A percentile compares a stretch with the other conserved stretches of the same genome.
These are phyloP conservation scores for Melanostigma gelatinosum DNA, from an alignment of 2,113 vertebrate species.

Conservation along the genomic window DNA sequence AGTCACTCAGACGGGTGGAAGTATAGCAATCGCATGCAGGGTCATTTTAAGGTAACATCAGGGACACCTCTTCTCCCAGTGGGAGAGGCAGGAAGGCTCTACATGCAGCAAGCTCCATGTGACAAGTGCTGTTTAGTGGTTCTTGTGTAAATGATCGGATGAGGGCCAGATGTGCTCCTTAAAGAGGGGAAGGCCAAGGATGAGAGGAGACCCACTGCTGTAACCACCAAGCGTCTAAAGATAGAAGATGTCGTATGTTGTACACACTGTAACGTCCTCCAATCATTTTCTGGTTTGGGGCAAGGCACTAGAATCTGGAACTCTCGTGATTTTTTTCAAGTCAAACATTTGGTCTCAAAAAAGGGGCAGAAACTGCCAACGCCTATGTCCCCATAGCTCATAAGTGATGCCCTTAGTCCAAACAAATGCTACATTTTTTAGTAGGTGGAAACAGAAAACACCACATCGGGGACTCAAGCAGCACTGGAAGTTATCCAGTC, in stretches of 20 bases:
- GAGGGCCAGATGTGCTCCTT: not conserved
- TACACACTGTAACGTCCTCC: not conserved
- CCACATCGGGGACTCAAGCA: not conserved
- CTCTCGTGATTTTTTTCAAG: not conserved
- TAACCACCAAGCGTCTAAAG: not conserved
- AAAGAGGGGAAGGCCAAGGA: slow-evolving; percentile 8
- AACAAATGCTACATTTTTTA: not conserved
- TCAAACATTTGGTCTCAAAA: not conserved
- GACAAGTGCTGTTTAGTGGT: slow-evolving; percentile 17
- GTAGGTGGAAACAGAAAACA: not conserved
- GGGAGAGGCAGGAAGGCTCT: not conserved
- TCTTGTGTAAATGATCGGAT: slow-evolving; percentile 23
- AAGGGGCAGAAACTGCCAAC: not conserved
- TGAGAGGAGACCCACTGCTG: not conserved
- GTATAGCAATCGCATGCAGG: slow-evolving; percentile 39
- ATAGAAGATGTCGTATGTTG: rapidly evolving
- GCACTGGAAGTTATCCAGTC: not conserved
- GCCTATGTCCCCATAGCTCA: not conserved
- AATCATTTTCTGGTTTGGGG: not conserved
- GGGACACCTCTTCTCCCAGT: slow-evolving; percentile 12
- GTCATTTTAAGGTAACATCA: slow-evolving; percentile 38
- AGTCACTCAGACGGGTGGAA: slow-evolving; percentile 33
- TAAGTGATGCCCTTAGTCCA: not conserved
- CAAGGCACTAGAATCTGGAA: not conserved
- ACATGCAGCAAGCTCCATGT: not conserved